Percentiles rank a stretch among this genome's conserved stretches.
phyloP scores from a whole-genome alignment of 2,888 invertebrate species.

The Mythimna pallens region DNA sequence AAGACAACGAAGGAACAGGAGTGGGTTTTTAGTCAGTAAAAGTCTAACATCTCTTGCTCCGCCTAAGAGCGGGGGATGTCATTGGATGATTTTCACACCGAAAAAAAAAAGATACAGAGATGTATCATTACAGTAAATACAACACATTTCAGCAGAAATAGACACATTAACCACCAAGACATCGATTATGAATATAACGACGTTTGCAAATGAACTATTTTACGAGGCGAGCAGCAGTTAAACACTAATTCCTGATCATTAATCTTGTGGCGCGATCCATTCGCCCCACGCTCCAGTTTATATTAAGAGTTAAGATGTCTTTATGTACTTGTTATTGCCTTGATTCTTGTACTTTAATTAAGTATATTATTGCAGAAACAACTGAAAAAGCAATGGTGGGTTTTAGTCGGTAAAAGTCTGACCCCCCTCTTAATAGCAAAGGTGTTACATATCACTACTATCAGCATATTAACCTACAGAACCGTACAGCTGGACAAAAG shows the following conservation, averaged over 20 bases:
- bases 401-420: too few relatives aligned
- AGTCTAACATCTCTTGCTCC: too few relatives aligned
- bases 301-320: conserved; percentile 14
- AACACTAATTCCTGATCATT: conserved; percentile 43
- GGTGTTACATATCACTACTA: too few relatives aligned
- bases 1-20: too few relatives aligned
- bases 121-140: not conserved
- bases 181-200: conserved; percentile 38
- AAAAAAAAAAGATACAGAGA: too few relatives aligned
- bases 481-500: too few relatives aligned
- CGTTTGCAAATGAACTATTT: conserved; percentile 44
- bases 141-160: conserved; percentile 18
- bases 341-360: conserved; percentile 1
- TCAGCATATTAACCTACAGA: too few relatives aligned
- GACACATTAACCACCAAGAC: conserved; percentile 11
- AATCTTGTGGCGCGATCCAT: conserved; percentile 30
- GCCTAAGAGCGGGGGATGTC: too few relatives aligned
- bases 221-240: conserved; percentile 33
- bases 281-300: conserved; percentile 32
- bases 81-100: too few relatives aligned
- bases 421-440: too few relatives aligned
- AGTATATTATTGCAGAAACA: not conserved
- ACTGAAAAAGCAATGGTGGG: too few relatives aligned
- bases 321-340: not conserved
- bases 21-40: too few relatives aligned